These are phyloP conservation scores for Argynnis bischoffii DNA, from an alignment of 2,888 invertebrate species.

Conservation along the genomic window DNA sequence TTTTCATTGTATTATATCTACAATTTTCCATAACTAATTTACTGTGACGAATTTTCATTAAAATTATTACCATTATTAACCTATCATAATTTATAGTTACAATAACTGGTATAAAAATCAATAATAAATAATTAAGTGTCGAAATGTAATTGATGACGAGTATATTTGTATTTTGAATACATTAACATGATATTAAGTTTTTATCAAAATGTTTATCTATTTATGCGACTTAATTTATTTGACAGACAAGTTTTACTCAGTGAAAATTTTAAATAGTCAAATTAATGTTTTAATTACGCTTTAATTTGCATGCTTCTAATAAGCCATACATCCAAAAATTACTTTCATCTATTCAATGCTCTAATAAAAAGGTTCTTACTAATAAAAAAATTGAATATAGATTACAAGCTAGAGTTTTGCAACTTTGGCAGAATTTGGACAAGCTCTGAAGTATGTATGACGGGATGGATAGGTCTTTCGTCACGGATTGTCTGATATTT, in stretches of 20 bases:
- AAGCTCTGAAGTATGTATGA: slow-evolving; percentile 44
- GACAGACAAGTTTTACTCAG: slow-evolving; percentile 6
- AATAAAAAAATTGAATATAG: not conserved
- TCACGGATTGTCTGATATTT: slow-evolving; percentile 73
- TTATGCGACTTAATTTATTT: slow-evolving; percentile 22
- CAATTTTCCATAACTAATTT: slow-evolving; percentile 11
- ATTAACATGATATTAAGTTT: slow-evolving; percentile 34
- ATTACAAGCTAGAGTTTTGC: slow-evolving; percentile 18
- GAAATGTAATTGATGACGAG: slow-evolving; percentile 35
- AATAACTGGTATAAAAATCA: slow-evolving; percentile 34
- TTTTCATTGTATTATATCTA: not conserved
- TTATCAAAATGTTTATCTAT: slow-evolving; percentile 21
- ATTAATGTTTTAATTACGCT: slow-evolving; percentile 2
- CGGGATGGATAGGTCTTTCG: slow-evolving; percentile 48
- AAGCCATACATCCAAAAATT: too few species aligned
- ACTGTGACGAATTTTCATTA: slow-evolving; percentile 30
- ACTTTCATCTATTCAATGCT: too few species aligned
- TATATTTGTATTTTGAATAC: slow-evolving; percentile 33
- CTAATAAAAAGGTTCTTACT: too few species aligned
- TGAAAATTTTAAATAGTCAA: not conserved
- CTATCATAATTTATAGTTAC: slow-evolving; percentile 32
- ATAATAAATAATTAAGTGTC: slow-evolving; percentile 40
- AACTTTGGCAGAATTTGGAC: slow-evolving; percentile 57
- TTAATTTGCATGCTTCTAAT: not conserved
- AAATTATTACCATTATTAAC: slow-evolving; percentile 30